Evolutionary conservation across 2,797 vertebrate species (phyloP).

Genomic region (Helarctos malayanus): DNA sequence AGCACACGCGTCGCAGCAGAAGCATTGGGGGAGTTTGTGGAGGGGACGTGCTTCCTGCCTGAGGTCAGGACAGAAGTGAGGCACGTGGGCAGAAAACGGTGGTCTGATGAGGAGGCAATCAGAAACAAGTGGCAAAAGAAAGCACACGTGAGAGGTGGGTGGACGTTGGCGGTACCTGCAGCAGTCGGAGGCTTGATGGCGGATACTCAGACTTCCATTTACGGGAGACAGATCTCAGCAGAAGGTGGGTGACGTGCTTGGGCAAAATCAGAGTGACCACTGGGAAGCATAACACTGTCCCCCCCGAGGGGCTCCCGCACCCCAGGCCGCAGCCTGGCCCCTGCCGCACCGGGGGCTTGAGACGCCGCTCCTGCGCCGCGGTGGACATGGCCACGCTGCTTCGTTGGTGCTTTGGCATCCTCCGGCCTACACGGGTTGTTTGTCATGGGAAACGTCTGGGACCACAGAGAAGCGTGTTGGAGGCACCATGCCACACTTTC

Average conservation of each 20-base stretch:
- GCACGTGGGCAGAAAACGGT: no score
- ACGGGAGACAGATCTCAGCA: no score
- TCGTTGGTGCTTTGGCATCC: background rate
- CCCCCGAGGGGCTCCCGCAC: background rate
- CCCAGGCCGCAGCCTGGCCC: no score
- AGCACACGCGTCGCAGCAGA: fast-evolving
- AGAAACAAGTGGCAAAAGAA: background rate
- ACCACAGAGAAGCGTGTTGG: background rate
- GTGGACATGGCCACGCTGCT: background rate
- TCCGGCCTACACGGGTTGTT: background rate
- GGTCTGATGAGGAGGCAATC: background rate
- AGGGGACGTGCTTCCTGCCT: background rate
- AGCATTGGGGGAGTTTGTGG: background rate
- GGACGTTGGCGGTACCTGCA: background rate
- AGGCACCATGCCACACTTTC: background rate
- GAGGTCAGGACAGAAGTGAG: background rate
- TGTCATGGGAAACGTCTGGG: background rate
- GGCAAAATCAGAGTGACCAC: background rate
- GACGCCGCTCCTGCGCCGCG: fast-evolving
- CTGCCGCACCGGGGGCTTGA: background rate
- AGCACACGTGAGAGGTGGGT: background rate
- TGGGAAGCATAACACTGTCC: background rate
- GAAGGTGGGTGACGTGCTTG: background rate
- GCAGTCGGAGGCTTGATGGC: fast-evolving
- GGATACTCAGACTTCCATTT: fast-evolving